phyloP scores from a whole-genome alignment of 2,888 invertebrate species.

The Ennomos quercinarius region DNA sequence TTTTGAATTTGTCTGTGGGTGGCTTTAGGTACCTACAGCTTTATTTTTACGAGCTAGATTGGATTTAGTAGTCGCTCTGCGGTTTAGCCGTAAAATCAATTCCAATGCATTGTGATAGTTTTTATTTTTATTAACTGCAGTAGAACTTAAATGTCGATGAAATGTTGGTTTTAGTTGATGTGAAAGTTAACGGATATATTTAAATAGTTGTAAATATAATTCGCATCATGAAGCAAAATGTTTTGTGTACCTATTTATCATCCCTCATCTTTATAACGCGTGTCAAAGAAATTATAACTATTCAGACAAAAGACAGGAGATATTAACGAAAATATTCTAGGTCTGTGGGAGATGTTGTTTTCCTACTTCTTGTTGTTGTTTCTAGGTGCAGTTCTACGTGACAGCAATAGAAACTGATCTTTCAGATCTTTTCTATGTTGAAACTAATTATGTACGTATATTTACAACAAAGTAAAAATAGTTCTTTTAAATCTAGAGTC shows the following conservation, averaged over 20 bases:
- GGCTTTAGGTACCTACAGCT: slow-evolving; percentile 25
- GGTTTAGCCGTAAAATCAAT: slow-evolving; percentile 29
- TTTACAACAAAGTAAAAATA: not conserved
- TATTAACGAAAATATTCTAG: too few species aligned
- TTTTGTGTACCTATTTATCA: too few species aligned
- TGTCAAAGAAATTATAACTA: too few species aligned
- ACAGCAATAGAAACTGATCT: too few species aligned
- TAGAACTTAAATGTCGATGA: slow-evolving; percentile 28
- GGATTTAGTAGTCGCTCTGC: slow-evolving; percentile 24
- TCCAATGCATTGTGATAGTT: slow-evolving; percentile 30
- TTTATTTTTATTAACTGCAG: slow-evolving; percentile 32
- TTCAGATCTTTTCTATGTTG: too few species aligned
- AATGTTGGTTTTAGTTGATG: slow-evolving; percentile 30
- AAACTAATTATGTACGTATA: too few species aligned
- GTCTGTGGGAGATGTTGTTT: too few species aligned
- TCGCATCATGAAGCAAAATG: too few species aligned
- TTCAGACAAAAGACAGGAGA: too few species aligned
- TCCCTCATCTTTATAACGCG: too few species aligned
- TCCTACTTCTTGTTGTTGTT: too few species aligned
- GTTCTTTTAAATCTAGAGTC: not conserved
- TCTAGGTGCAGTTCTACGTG: too few species aligned
- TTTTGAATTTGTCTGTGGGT: slow-evolving; percentile 14
- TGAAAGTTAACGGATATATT: slow-evolving; percentile 15
- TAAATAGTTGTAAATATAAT: not conserved
- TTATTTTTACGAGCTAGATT: slow-evolving; percentile 24